phyloP scores from a whole-genome alignment of 1,140 invertebrate genomes.

The Pogonomyrmex barbatus region DNA sequence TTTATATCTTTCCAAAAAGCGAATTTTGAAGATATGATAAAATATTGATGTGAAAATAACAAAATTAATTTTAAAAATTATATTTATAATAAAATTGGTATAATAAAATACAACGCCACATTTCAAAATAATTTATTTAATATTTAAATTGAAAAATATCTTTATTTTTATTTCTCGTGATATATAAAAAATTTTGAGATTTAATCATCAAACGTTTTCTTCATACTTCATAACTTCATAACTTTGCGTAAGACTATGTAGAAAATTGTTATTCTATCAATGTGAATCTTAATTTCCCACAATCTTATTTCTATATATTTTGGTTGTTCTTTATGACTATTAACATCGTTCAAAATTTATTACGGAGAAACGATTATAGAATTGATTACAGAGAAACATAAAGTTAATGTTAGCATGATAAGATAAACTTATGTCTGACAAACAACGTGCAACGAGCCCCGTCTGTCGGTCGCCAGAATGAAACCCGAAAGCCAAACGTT shows the following conservation, averaged over 20 bases:
- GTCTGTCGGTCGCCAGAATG: constrained; percentile 46
- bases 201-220: background rate
- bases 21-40: constrained; percentile 9
- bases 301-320: background rate
- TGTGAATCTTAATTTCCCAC: background rate
- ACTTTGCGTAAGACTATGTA: background rate
- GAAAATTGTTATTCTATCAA: background rate
- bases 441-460: constrained; percentile 10
- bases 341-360: constrained; percentile 6
- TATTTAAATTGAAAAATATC: background rate
- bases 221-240: background rate
- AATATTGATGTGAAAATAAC: constrained; percentile 32
- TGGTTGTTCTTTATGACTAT: background rate
- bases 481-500: constrained; percentile 58
- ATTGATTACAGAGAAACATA: background rate
- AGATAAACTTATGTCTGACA: constrained; percentile 31
- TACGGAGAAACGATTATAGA: constrained; percentile 7
- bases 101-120: background rate
- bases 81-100: background rate
- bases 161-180: constrained; percentile 8
- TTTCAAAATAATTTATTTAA: constrained; percentile 15
- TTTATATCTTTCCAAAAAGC: constrained; percentile 42
- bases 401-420: background rate
- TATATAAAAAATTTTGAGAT: background rate
- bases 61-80: background rate